phyloP scores from a whole-genome alignment of 92 coral and sea anemone species.

The Bergia sp. region DNA sequence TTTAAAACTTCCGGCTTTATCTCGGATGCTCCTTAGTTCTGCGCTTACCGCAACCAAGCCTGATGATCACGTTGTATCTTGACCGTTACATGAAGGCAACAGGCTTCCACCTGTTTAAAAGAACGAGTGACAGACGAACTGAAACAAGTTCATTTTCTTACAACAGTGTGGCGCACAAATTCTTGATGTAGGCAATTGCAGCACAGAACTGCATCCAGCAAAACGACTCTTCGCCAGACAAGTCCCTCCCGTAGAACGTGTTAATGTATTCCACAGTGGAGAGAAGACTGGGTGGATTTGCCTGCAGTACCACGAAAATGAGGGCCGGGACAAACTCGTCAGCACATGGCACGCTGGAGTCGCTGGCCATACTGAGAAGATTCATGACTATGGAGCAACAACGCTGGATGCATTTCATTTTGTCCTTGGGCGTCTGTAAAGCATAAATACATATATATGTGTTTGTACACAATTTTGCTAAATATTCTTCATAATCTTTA shows the following conservation, averaged over 20 bases:
- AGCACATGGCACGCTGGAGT: conserved; percentile 92
- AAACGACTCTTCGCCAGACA: conserved; percentile 93
- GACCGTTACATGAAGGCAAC: too few relatives aligned
- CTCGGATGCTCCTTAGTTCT: background rate
- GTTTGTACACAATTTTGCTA: background rate
- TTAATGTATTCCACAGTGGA: conserved; percentile 92
- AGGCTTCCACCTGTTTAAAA: background rate
- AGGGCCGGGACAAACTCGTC: conserved; percentile 96
- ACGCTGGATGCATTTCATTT: conserved; percentile 95
- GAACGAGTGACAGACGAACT: background rate
- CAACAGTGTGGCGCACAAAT: conserved; percentile 46
- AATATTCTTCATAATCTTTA: background rate
- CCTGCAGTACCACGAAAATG: conserved; percentile 91
- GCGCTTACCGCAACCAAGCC: background rate
- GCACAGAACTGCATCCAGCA: conserved; percentile 99
- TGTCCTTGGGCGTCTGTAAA: conserved; percentile 96
- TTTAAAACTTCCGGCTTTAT: background rate
- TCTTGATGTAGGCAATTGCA: conserved; percentile 92
- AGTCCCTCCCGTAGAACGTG: conserved; percentile 80
- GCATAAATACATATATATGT: background rate
- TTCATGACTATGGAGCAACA: conserved; percentile 97
- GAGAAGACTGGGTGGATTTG: conserved; percentile 95
- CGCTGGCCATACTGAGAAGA: conserved; percentile 88
- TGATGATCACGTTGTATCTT: background rate
- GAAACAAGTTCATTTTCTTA: background rate